Base-by-base conservation (phyloP, 2,113 vertebrate species). In the Pelusios castaneus region DNA sequence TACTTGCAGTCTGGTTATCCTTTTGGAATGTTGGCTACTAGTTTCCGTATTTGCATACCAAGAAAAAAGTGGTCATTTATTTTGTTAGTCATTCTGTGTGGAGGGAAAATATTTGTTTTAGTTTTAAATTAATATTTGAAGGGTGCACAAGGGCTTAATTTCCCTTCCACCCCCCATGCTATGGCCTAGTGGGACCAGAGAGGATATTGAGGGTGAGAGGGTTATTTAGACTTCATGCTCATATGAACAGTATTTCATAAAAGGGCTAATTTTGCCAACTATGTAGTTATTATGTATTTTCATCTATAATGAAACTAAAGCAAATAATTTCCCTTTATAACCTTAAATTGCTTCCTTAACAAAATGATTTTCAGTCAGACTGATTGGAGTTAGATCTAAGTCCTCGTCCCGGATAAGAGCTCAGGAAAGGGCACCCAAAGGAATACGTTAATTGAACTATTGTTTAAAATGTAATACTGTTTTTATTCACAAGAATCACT, bases 251-350 rank as follows among this genome's bases (percentile, higher is more conserved):
- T 76, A 67, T 81, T 63, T 76, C 43, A 52, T 41, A 24, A 80
- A 77, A 91, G 14, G 3, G 16, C 41, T 70, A 4, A 13, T 75
- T 47, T 90, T 29, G 10, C 89, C 95, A 90, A 80, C 1, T 55
- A 87, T 21, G 21, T 87, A 49, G 45, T 83, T 86, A 6, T 60
- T 96, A 88, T 91, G 21, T 73, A 70, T 94, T 91, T 93, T 91
- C 92, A 29, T 77, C 49, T 81, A 22, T 78, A 34, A 55, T 94
- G 90, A 88, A 94, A 89, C 75, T 80, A 51, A 86, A 17, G 84
- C 34, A 85, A 88, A 91, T 82, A 75, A 93, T 94, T 96, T 94
- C 63, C 4, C 1, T 85, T 87, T 75, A 91, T 60, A 95, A 92
- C 6, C 51, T 29, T 75, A 41, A 92, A 78, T 84, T 91, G 70